Evolutionary conservation across 2,797 vertebrate species (phyloP), one percentile per base, ranked within the genome.

Genomic region (Pyrocephalus nanus): DNA sequence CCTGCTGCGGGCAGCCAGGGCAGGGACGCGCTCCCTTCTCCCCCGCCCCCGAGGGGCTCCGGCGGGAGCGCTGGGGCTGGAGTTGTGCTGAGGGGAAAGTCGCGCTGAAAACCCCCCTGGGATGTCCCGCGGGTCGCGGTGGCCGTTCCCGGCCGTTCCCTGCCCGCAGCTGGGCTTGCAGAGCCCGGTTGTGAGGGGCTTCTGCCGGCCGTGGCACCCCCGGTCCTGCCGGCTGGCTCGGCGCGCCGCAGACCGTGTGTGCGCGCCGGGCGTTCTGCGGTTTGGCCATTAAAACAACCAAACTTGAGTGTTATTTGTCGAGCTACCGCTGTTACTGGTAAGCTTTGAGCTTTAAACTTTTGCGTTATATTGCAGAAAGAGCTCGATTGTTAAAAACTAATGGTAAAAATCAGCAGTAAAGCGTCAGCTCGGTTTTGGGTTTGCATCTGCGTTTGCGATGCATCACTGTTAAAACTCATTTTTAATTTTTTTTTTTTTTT

Each of bases 231-330:
- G 1, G 11, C 6, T 8, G 2, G 5, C 23, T 57, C 9, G 0
- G 26, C 5, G 43, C 61, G 32, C 29, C 6, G 21, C 66, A 13
- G 21, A 1, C 19, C 12, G 12, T 2, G 0, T 1, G 30, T 14
- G 22, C 21, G 9, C 17, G 2, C 11, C 5, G 23, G 2, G 45
- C 0, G 1, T 1, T 48, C 29, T 12, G 42, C 16, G 12, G 21
- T 25, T 4, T 30, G 14, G 47, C 36, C 62, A 0, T 8, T 5
- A 0, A 32, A 25, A 70, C 15, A 30, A 18, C 54, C 3, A 0
- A 69, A 36, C 47, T 73, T 22, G 12, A 1, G 12, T 42, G 0
- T 25, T 16, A 2, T 74, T 51, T 40, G 26, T 16, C 22, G 22
- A 8, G 38, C 10, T 21, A 9, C 8, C 6, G 22, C 50, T 11